Evolutionary conservation across 2,797 vertebrate genomes (phyloP).

Genomic region (Coreius guichenoti): DNA sequence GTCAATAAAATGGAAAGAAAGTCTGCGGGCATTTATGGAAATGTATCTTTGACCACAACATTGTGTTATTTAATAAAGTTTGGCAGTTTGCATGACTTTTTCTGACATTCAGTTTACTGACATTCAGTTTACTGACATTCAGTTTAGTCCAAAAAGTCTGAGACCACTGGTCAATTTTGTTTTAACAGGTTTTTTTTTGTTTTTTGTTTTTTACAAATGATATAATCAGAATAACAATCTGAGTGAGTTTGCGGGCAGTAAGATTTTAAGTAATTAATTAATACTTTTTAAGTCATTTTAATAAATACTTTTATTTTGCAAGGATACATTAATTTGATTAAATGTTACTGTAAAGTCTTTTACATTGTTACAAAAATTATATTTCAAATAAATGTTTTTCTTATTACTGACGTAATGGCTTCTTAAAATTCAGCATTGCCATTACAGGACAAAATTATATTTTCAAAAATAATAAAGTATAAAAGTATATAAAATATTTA

Average conservation of each 20-base stretch:
- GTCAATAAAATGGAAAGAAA: neutral
- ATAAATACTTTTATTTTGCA: neutral
- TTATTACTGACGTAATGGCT: neutral
- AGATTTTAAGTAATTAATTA: neutral
- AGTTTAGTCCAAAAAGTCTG: neutral
- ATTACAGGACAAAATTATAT: neutral
- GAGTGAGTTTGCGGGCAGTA: neutral
- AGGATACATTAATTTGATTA: neutral
- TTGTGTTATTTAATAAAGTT: neutral
- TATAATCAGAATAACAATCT: neutral
- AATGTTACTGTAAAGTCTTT: too few species aligned
- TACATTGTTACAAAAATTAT: neutral
- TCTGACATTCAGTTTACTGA: neutral
- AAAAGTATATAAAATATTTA: too few species aligned
- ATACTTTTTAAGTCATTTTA: too few species aligned
- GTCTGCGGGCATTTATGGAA: neutral
- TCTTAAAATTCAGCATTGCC: neutral
- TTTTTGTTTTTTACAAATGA: neutral
- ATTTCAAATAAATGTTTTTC: neutral
- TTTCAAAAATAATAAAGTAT: neutral
- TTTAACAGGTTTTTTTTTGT: neutral
- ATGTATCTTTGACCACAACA: neutral
- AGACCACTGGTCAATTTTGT: neutral
- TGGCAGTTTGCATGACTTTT: neutral
- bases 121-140: too few species aligned